Percentiles rank a stretch among this genome's conserved stretches.
phyloP scores from a whole-genome alignment of 2,888 invertebrate genomes.

The Cantharis lateralis region DNA sequence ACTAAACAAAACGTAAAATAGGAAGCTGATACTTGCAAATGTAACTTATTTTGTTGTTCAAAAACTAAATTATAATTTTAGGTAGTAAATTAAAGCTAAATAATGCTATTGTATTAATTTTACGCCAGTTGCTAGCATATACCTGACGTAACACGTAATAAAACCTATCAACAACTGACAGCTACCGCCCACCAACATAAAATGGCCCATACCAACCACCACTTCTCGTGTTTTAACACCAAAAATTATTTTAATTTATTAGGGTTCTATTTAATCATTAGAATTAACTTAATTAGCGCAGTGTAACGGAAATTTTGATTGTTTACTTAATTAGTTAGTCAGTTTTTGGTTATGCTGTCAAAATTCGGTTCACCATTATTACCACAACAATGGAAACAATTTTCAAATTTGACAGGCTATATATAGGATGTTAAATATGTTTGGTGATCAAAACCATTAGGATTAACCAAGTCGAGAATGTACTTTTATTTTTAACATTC shows the following conservation, averaged over 20 bases:
- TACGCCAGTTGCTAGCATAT: neutral
- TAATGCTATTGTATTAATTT: neutral
- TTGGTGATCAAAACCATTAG: too few relatives aligned
- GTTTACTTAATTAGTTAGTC: neutral
- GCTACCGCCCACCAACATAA: constrained; percentile 4
- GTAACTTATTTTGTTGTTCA: neutral
- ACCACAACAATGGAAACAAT: neutral
- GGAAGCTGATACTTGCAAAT: neutral
- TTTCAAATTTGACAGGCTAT: neutral
- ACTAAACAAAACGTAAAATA: neutral
- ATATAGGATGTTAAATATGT: neutral
- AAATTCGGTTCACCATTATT: neutral
- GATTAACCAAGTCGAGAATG: too few relatives aligned
- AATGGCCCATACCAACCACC: constrained; percentile 2
- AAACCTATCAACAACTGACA: neutral
- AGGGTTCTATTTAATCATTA: neutral
- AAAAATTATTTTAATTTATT: neutral
- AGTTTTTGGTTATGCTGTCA: neutral
- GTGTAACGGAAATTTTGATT: neutral
- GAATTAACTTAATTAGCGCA: neutral
- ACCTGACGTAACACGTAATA: constrained; percentile 1
- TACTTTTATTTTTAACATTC: too few relatives aligned
- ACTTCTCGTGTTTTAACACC: neutral
- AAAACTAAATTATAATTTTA: neutral
- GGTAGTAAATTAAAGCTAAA: neutral